phyloP scores from a whole-genome alignment of 2,797 vertebrate genomes.

The Atherinosoma microstoma region DNA sequence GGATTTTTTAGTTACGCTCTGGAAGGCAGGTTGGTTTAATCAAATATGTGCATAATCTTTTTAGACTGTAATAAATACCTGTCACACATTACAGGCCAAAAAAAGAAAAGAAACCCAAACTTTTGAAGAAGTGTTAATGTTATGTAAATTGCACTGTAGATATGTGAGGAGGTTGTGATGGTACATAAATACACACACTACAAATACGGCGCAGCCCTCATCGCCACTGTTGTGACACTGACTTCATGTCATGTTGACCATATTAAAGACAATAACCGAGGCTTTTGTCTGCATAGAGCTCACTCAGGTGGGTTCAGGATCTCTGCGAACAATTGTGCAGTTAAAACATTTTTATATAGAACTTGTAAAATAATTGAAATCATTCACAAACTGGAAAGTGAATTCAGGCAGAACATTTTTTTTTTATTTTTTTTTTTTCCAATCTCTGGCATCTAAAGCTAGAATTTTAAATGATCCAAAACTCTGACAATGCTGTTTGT shows the following conservation, averaged over 20 bases:
- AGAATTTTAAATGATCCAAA: not conserved
- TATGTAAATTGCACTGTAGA: constrained; percentile 29
- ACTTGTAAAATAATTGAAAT: constrained; percentile 2
- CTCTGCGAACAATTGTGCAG: constrained; percentile 29
- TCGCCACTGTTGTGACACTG: constrained; percentile 11
- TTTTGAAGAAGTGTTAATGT: constrained; percentile 13
- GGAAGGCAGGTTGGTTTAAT: constrained; percentile 41
- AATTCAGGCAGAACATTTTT: not conserved
- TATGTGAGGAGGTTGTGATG: constrained; percentile 14
- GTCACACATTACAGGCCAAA: constrained; percentile 19
- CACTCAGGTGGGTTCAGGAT: constrained; percentile 6
- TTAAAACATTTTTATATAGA: constrained; percentile 3
- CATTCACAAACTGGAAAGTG: constrained; percentile 12
- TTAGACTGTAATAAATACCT: constrained; percentile 32
- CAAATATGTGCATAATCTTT: constrained; percentile 45
- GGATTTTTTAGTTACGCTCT: constrained; percentile 47
- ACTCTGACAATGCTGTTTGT: constrained; percentile 14
- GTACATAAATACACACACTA: constrained; percentile 12
- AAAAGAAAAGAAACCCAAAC: no score
- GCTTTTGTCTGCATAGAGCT: constrained; percentile 26
- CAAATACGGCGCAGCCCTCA: constrained; percentile 19
- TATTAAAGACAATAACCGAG: constrained; percentile 13
- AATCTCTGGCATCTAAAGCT: not conserved
- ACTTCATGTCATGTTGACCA: constrained; percentile 22
- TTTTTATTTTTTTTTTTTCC: constrained; percentile 1